phyloP scores from a whole-genome alignment of 2,888 invertebrate genomes.

The Gymnosoma rotundatum region DNA sequence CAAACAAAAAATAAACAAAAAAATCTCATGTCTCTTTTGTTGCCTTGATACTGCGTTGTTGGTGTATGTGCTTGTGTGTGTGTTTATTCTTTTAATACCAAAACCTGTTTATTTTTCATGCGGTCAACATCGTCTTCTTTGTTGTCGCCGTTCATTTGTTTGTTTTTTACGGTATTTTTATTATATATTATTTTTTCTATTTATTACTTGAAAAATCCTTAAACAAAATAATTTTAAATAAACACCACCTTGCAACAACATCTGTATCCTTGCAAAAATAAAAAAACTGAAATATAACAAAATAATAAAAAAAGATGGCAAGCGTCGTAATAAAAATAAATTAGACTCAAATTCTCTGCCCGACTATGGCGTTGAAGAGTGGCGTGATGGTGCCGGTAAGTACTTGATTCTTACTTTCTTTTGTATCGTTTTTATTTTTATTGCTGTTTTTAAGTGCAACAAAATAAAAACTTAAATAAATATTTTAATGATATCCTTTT shows the following conservation, averaged over 20 bases:
- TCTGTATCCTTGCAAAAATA: conserved; percentile 44
- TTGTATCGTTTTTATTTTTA: conserved; percentile 31
- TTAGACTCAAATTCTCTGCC: conserved; percentile 85
- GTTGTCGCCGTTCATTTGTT: conserved; percentile 35
- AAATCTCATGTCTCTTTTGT: neutral
- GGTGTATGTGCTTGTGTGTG: conserved; percentile 24
- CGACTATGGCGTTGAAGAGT: conserved; percentile 89
- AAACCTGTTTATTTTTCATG: conserved; percentile 49
- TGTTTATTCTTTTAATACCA: conserved; percentile 10
- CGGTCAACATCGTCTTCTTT: conserved; percentile 68
- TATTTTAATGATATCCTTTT: conserved; percentile 58
- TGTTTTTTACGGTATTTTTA: conserved; percentile 25
- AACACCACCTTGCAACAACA: conserved; percentile 61
- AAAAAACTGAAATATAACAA: conserved; percentile 5
- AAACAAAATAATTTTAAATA: conserved; percentile 69
- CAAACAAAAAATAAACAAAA: conserved; percentile 1
- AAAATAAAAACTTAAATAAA: conserved; percentile 52
- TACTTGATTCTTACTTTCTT: conserved; percentile 58
- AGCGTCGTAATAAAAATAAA: conserved; percentile 82
- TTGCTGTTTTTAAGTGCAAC: conserved; percentile 22
- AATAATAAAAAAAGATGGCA: conserved; percentile 78
- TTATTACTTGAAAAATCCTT: conserved; percentile 71
- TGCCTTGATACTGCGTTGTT: neutral
- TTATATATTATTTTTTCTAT: conserved; percentile 68
- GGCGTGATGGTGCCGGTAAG: conserved; percentile 85